phyloP scores from a whole-genome alignment of 2,113 vertebrate genomes.

The Peucedramus taeniatus region DNA sequence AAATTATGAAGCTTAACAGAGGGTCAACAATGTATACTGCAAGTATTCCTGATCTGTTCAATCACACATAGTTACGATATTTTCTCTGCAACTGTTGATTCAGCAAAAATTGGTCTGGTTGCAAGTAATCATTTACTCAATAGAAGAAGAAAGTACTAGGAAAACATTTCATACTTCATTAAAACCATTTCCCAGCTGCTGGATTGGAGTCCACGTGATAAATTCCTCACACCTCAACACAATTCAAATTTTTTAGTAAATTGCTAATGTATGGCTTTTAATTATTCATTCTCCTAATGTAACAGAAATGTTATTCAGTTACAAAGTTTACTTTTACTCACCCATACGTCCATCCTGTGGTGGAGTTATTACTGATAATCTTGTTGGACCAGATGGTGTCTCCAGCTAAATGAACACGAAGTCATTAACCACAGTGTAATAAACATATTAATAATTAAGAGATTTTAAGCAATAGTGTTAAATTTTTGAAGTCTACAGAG shows the following conservation, averaged over 20 bases:
- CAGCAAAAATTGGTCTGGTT: neutral
- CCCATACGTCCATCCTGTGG: conserved; percentile 80
- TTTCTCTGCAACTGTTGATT: neutral
- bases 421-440: neutral
- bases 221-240: neutral
- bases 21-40: neutral
- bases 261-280: neutral
- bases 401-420: conserved; percentile 65
- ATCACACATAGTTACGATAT: neutral
- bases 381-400: conserved; percentile 43
- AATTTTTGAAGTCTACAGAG: neutral
- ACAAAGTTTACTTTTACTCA: conserved; percentile 51
- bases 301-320: neutral
- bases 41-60: neutral
- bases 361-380: conserved; percentile 81
- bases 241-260: neutral
- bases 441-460: neutral
- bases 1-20: neutral
- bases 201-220: neutral
- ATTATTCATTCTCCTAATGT: neutral
- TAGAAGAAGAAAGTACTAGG: neutral
- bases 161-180: neutral
- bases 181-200: neutral
- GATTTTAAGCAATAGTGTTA: neutral
- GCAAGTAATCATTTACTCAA: neutral